A percentile compares a stretch with the other conserved stretches of the same genome.
Evolutionary conservation across 2,888 invertebrate genomes (phyloP).

Genomic region (Synanthedon andrenaeformis): DNA sequence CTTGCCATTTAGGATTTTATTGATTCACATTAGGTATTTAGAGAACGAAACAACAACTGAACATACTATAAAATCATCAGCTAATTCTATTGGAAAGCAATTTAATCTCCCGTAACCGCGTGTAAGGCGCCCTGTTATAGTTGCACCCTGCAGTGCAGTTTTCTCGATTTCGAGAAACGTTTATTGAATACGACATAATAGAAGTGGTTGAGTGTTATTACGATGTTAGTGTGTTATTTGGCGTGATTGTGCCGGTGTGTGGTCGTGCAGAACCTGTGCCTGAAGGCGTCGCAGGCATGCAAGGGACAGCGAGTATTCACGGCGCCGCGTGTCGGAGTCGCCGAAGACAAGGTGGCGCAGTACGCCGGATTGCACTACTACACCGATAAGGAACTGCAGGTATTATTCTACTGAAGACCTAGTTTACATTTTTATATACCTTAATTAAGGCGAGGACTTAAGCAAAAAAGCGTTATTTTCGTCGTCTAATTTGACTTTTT

Average conservation of each 20-base stretch:
- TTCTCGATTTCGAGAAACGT: not conserved
- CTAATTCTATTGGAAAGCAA: no score
- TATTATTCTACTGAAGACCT: constrained; percentile 18
- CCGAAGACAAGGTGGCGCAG: constrained; percentile 91
- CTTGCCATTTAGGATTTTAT: no score
- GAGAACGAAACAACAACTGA: no score
- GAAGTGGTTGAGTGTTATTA: constrained; percentile 20
- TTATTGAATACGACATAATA: not conserved
- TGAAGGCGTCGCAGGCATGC: constrained; percentile 89
- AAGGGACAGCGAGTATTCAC: constrained; percentile 84
- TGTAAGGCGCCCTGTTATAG: not conserved
- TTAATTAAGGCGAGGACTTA: no score
- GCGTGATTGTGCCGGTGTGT: constrained; percentile 33
- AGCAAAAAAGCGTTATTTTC: no score
- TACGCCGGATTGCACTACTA: constrained; percentile 93
- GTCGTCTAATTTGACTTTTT: no score
- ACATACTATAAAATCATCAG: no score
- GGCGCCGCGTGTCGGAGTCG: constrained; percentile 87
- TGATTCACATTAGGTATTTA: no score
- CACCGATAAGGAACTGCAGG: constrained; percentile 92
- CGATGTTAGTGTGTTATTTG: constrained; percentile 29
- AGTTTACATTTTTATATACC: no score
- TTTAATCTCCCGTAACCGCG: no score
- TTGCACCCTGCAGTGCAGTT: not conserved
- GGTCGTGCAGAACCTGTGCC: constrained; percentile 91